Conservation (phyloP, 64 coral and sea anemone species). For the Pachyseris speciosa region DNA sequence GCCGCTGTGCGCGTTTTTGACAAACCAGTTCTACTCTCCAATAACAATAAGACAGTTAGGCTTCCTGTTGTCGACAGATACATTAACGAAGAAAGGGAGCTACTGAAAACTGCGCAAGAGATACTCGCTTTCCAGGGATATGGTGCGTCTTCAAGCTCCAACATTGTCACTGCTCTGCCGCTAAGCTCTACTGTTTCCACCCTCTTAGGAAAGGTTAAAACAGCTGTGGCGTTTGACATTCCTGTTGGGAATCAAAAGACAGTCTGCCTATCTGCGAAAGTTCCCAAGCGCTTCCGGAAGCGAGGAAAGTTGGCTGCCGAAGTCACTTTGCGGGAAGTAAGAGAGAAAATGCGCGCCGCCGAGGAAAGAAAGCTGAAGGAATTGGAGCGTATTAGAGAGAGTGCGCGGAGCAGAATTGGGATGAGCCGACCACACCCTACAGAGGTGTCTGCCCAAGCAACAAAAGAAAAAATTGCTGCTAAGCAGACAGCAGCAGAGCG, state of each 20-base stretch:
- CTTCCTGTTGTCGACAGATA: background rate
- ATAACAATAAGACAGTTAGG: background rate
- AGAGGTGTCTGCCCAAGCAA: background rate
- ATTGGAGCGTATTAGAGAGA: background rate
- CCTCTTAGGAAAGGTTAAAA: no score
- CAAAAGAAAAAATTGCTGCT: background rate
- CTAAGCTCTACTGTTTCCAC: background rate
- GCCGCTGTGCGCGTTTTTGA: background rate
- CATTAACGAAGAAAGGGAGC: background rate
- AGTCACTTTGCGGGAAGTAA: background rate
- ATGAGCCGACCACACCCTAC: background rate
- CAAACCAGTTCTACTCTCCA: background rate
- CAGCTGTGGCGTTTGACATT: slow-evolving; percentile 5
- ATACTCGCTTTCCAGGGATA: background rate
- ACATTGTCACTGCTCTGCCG: background rate
- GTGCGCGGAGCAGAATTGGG: background rate
- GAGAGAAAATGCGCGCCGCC: slow-evolving; percentile 1
- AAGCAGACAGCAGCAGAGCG: background rate
- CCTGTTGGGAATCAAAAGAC: background rate
- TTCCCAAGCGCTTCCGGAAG: background rate
- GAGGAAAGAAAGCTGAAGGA: slow-evolving; percentile 27
- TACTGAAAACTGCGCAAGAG: background rate
- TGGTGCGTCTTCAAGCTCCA: background rate
- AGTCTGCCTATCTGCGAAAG: background rate
- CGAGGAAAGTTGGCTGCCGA: background rate